Evolutionary conservation across 1,140 invertebrate species (phyloP), one percentile per base, ranked within the genome.

Genomic region (Delia radicum): DNA sequence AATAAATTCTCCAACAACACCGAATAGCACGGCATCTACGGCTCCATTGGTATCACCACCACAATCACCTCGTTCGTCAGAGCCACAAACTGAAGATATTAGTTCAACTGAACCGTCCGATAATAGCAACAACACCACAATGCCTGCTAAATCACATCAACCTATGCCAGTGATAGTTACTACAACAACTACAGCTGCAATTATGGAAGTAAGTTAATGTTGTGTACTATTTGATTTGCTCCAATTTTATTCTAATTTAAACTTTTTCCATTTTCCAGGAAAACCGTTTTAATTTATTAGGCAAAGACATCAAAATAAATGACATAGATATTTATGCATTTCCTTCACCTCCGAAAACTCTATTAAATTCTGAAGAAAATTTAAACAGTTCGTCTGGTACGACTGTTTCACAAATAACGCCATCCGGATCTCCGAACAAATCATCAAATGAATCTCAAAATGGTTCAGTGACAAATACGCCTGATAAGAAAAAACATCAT

Each of bases 311-410:
- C 21, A 13, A 21, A 18, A 71, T 46, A 27, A 72, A 77, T 33
- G 48, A 77, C 24, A 7, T 77, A 29, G 73, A 77, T 55, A 48
- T 75, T 13, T 74, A 77, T 21, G 28, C 69, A 8, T 73, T 77
- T n/a, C 76, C 76, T 18, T 42, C 76, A 63, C 73, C 73, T 26
- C 76, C 76, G 13, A 77, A 33, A 61, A 72, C 61, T 63, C 28
- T 65, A 29, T 6, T 65, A 2, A 73, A 65, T 65, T 63, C 48
- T 13, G 48, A 27, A 76, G 72, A 77, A 18, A 73, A 48, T 27
- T 75, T 77, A 28, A 75, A 77, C 69, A 37, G 24, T 72, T 77
- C 76, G 63, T 46, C 63, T 77, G 76, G 74, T 72, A 75, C 76
- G 73, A 77, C 76, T 55, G 37, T 31, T 69, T 74, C 76, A 26